These are phyloP conservation scores for Oryzias curvinotus DNA, from an alignment of 2,113 vertebrate genomes.

Conservation along the genomic window DNA sequence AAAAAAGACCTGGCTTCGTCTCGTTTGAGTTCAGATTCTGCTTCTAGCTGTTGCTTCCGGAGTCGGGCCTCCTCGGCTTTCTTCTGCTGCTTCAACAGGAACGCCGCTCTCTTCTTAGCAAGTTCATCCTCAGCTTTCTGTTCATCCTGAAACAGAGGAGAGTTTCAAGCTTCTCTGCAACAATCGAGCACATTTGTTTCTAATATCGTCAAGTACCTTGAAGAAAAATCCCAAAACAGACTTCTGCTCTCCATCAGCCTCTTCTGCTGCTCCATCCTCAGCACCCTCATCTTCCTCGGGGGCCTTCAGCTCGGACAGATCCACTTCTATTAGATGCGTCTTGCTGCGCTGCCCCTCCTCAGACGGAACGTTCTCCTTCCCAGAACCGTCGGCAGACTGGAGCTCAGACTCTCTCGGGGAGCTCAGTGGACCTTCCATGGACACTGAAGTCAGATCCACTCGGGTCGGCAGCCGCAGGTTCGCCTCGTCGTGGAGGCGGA, in stretches of 20 bases:
- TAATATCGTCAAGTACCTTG: slow-evolving; percentile 79
- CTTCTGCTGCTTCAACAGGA: slow-evolving; percentile 94
- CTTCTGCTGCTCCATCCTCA: slow-evolving; percentile 58
- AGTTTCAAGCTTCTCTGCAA: not conserved
- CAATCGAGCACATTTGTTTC: not conserved
- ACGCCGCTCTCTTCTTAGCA: slow-evolving; percentile 91
- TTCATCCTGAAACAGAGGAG: slow-evolving; percentile 80
- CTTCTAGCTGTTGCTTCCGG: slow-evolving; percentile 90
- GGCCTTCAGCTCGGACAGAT: slow-evolving; percentile 85
- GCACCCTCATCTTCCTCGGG: slow-evolving; percentile 76
- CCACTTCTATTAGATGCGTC: slow-evolving; percentile 90
- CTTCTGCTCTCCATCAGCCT: slow-evolving; percentile 87
- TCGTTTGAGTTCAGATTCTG: slow-evolving; percentile 88
- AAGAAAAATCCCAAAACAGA: slow-evolving; percentile 94
- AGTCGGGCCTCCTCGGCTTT: slow-evolving; percentile 92
- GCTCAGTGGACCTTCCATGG: slow-evolving; percentile 67
- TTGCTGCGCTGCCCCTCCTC: slow-evolving; percentile 83
- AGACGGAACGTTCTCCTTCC: slow-evolving; percentile 66
- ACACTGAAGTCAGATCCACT: slow-evolving; percentile 77
- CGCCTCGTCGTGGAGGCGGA: slow-evolving; percentile 83
- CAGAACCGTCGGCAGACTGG: slow-evolving; percentile 70
- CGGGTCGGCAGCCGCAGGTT: slow-evolving; percentile 80
- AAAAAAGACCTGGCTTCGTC: slow-evolving; percentile 87
- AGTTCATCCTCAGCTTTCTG: slow-evolving; percentile 96
- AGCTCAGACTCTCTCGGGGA: slow-evolving; percentile 64